These are phyloP conservation scores for Ateles fusciceps DNA, from an alignment of 2,797 vertebrate species.

Conservation along the genomic window DNA sequence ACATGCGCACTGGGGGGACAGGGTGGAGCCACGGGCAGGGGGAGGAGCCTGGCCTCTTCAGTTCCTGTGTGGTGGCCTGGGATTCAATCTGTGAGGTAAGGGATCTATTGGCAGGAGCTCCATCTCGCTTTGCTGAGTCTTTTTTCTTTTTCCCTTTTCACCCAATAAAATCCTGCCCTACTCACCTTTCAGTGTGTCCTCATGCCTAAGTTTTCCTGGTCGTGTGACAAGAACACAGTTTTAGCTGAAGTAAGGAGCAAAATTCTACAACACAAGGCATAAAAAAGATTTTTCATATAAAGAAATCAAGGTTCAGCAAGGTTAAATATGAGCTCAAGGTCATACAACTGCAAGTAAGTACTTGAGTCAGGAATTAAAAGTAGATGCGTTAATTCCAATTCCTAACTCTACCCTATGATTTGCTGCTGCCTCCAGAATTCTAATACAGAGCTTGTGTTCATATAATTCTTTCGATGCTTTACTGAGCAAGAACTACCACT, in stretches of 20 bases:
- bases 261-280: neutral
- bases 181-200: neutral
- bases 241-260: neutral
- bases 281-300: neutral
- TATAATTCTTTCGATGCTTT: neutral
- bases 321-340: neutral
- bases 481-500: neutral
- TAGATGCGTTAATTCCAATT: neutral
- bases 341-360: neutral
- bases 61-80: neutral
- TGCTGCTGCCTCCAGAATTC: neutral
- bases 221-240: neutral
- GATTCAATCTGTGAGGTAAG: neutral
- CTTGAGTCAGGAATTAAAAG: neutral
- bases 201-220: neutral
- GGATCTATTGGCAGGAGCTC: neutral
- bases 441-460: neutral
- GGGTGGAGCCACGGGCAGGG: neutral
- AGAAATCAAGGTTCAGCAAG: constrained; percentile 23
- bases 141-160: neutral
- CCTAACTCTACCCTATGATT: neutral
- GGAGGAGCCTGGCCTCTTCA: neutral
- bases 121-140: neutral
- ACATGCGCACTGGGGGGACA: neutral
- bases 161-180: neutral